phyloP scores from a whole-genome alignment of 2,797 vertebrate genomes.

The Macropodus opercularis region DNA sequence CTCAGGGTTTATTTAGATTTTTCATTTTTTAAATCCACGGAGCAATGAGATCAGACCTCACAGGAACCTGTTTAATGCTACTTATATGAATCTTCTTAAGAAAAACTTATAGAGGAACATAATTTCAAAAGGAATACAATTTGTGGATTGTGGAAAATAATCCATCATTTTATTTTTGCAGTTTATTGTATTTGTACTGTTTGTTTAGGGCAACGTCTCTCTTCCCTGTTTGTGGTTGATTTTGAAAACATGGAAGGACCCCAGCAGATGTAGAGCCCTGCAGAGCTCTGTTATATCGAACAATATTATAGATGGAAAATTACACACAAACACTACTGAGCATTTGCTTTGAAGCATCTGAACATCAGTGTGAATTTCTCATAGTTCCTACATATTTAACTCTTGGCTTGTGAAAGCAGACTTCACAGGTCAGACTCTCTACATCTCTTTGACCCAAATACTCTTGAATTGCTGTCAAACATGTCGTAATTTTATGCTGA shows the following conservation, averaged over 20 bases:
- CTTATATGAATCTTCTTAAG: conserved; percentile 12
- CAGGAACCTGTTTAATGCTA: not conserved
- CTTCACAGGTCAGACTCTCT: conserved; percentile 40
- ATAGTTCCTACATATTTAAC: conserved; percentile 48
- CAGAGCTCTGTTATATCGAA: conserved; percentile 34
- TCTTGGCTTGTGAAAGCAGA: conserved; percentile 43
- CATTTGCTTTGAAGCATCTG: conserved; percentile 56
- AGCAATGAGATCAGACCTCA: not conserved
- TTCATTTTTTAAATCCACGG: conserved; percentile 37
- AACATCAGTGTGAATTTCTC: conserved; percentile 49
- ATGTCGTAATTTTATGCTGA: conserved; percentile 13
- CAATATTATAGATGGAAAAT: conserved; percentile 32
- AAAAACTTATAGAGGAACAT: not conserved
- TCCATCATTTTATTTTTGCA: not conserved
- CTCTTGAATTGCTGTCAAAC: conserved; percentile 38
- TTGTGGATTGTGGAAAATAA: conserved; percentile 12
- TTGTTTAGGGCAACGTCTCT: conserved; percentile 10
- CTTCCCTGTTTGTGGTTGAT: conserved; percentile 10
- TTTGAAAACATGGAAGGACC: conserved; percentile 24
- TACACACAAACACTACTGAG: conserved; percentile 15
- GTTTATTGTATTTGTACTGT: not conserved
- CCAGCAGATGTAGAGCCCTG: not conserved
- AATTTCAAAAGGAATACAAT: conserved; percentile 11
- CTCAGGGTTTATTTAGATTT: conserved; percentile 51
- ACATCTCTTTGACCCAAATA: conserved; percentile 55